Base-by-base conservation (phyloP, 2,797 vertebrate genomes). In the Typhlichthys eigenmanni region DNA sequence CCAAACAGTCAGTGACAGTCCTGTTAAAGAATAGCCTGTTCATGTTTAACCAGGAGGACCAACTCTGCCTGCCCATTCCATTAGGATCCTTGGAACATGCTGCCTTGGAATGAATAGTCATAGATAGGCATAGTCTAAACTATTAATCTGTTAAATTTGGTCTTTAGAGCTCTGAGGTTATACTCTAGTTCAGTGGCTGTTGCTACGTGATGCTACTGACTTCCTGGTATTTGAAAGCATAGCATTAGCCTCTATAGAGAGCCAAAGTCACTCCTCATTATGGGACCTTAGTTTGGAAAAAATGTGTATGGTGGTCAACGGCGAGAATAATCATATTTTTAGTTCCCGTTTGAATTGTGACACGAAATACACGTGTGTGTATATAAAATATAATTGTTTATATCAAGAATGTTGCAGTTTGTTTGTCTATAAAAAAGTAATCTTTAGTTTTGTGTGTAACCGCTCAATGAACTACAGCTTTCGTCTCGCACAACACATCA, bases 11-110 rank as follows among this genome's bases (percentile, higher is more conserved):
- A 56, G 68, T 70, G 62, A 71, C 72, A 72, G 67, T 34, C 53
- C 69, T 68, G 60, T 78, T 66, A 80, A 77, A 80, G 76, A 73
- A 64, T 63, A 74, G 81, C 68, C 71, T 81, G 86, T 80, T 85
- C 74, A 66, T 74, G 77, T 87, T 83, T 69, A 78, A 78, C 75
- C 76, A 77, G 82, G 75, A 74, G 66, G 66, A 66, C 69, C 72
- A 76, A 81, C 81, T 4, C 24, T 75, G 75, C 68, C 78, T 60
- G 69, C 63, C 55, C 38, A 1, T 81, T 79, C 73, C 68, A 56
- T 76, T 71, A 66, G 47, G 76, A 80, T 72, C 70, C 66, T 66
- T 51, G 60, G 43, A 51, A 62, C 76, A 62, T n/a, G 17, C 49
- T 60, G 70, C 24, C 24, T 29, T 29, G 24, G 62, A 62, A 71